These are phyloP conservation scores for Palloptera scutellata DNA, from an alignment of 2,888 invertebrate genomes.

Conservation along the genomic window DNA sequence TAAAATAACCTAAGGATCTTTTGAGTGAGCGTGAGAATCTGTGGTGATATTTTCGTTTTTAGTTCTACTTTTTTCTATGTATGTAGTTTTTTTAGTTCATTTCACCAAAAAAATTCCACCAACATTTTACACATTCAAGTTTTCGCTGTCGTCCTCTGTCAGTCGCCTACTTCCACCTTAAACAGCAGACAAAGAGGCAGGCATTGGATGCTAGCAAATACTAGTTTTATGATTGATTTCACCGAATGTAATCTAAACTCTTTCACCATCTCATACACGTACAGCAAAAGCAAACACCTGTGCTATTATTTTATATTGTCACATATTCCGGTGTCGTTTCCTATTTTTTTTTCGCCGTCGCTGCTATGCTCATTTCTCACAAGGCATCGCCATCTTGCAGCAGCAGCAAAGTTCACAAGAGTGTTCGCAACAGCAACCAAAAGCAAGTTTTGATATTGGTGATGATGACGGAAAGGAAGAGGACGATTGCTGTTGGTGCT, in stretches of 20 bases:
- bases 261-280: constrained; percentile 42
- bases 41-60: too few species aligned
- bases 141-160: too few species aligned
- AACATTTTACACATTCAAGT: too few species aligned
- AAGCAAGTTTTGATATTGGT: constrained; percentile 13
- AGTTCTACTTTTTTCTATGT: too few species aligned
- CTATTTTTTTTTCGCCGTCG: not conserved
- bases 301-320: constrained; percentile 59
- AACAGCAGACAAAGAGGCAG: not conserved
- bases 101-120: too few species aligned
- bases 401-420: not conserved
- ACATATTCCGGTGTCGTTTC: constrained; percentile 40
- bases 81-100: too few species aligned
- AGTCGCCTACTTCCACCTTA: too few species aligned
- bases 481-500: not conserved
- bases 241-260: constrained; percentile 41
- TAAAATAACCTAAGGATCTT: too few species aligned
- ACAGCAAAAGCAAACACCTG: constrained; percentile 50
- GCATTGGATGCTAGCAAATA: constrained; percentile 10
- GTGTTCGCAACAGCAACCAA: not conserved
- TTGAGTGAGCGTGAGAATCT: too few species aligned
- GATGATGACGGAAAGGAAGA: constrained; percentile 3
- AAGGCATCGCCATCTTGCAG: not conserved
- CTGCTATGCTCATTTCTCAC: not conserved
- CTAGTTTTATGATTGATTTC: constrained; percentile 26